Conservation (phyloP, 2,888 invertebrate species). For the Cephus rjabovi region DNA sequence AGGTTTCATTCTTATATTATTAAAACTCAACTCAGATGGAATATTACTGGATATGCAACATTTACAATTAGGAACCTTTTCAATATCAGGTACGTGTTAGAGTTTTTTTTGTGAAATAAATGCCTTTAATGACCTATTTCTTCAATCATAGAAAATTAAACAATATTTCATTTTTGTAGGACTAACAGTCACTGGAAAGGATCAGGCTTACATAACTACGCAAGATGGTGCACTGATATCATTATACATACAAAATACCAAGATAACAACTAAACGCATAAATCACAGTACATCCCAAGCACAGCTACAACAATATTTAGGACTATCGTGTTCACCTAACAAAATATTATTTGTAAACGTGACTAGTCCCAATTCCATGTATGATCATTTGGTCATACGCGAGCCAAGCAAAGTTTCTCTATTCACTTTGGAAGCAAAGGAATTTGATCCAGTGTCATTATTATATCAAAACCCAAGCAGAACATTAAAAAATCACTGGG, state of each 20-base stretch:
- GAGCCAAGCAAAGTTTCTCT: constrained; percentile 56
- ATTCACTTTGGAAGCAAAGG: constrained; percentile 40
- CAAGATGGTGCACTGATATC: constrained; percentile 45
- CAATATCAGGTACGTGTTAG: constrained; percentile 50
- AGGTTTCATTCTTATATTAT: constrained; percentile 40
- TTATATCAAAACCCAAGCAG: constrained; percentile 29
- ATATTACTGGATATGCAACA: constrained; percentile 33
- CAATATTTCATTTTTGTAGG: constrained; percentile 38
- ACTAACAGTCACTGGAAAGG: constrained; percentile 30
- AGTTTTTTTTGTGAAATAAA: background rate
- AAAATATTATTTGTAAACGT: constrained; percentile 44
- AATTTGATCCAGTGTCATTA: constrained; percentile 41
- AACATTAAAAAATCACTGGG: constrained; percentile 53
- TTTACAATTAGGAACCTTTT: constrained; percentile 43
- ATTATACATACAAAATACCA: constrained; percentile 24
- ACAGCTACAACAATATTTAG: constrained; percentile 48
- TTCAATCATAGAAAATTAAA: background rate
- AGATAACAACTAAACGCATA: constrained; percentile 31
- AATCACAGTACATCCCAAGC: constrained; percentile 37
- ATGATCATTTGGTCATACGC: constrained; percentile 58
- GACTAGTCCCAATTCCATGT: constrained; percentile 53
- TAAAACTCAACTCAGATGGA: constrained; percentile 39
- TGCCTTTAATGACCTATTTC: background rate
- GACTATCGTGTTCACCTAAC: constrained; percentile 50
- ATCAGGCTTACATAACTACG: constrained; percentile 43